Evolutionary conservation across 2,797 vertebrate genomes (phyloP), one percentile per base, ranked within the genome.

Genomic region (Salarias fasciatus): DNA sequence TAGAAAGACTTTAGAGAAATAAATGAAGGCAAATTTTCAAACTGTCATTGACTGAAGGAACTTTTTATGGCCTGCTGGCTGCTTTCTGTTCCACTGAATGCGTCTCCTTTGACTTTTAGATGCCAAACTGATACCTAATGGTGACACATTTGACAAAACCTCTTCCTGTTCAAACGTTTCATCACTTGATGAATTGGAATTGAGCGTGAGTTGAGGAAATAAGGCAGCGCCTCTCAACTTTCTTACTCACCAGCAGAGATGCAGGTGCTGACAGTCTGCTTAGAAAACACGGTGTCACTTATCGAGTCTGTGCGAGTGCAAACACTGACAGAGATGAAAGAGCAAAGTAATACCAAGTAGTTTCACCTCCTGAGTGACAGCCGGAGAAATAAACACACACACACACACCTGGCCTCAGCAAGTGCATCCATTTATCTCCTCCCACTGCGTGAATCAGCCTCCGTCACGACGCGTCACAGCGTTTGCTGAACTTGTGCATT

Each of bases 251-350:
- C 18, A 24, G 3, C 18, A 24, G 18, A 24, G 18, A 14, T 43
- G 10, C 14, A 18, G 3, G 9, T 14, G 8, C 28, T 24, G 29
- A 8, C 45, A 37, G 54, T 51, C 65, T 43, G 35, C 30, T 63
- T 5, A 51, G 63, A 38, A 36, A 6, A 35, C 33, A 35, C 9
- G 33, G 40, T 12, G 7, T 12, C 50, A 12, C 41, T 46, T 28
- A 4, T 37, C 46, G 33, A 43, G 50, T 56, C 46, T 9, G 38
- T n/a, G 61, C 63, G 45, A 31, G 38, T 31, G 37, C 54, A 74
- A 64, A 72, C 71, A 71, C 15, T 56, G 47, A 6, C 58, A 46
- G 51, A 70, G 63, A 79, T 56, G 18, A 69, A 63, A 80, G 64
- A 68, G 61, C 2, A 8, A 24, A 37, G 29, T 38, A n/a, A 43